Percentiles rank a stretch among this genome's conserved stretches.
phyloP scores from a whole-genome alignment of 2,888 invertebrate species.

The Acronicta alni region DNA sequence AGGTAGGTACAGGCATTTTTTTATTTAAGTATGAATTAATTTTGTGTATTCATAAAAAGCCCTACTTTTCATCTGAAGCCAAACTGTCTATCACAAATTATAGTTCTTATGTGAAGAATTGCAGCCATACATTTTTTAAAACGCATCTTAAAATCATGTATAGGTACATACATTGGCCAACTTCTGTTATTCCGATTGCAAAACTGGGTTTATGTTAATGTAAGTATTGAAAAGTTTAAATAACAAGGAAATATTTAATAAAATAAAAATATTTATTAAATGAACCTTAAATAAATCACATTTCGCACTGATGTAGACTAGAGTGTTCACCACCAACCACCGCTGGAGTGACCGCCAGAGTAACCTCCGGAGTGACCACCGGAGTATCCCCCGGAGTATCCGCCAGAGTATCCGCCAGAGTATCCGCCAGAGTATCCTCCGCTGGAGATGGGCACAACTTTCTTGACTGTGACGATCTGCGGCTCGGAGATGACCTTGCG shows the following conservation, averaged over 20 bases:
- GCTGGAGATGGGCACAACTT: constrained; percentile 60
- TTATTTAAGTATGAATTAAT: too few relatives aligned
- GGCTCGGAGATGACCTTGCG: constrained; percentile 72
- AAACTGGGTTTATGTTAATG: too few relatives aligned
- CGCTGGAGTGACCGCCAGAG: constrained; percentile 29
- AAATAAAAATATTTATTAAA: constrained; percentile 20
- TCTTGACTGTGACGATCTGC: constrained; percentile 71
- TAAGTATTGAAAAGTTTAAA: too few relatives aligned
- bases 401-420: constrained; percentile 22
- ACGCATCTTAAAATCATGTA: too few relatives aligned
- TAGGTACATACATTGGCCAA: too few relatives aligned
- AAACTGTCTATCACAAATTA: too few relatives aligned
- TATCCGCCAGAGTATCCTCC: constrained; percentile 34
- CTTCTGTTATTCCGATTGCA: too few relatives aligned
- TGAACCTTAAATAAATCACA: constrained; percentile 27
- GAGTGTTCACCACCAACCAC: constrained; percentile 54
- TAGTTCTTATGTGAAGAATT: too few relatives aligned
- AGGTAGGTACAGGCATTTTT: too few relatives aligned
- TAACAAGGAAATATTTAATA: neutral
- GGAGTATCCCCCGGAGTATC: constrained; percentile 30
- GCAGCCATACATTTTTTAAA: too few relatives aligned
- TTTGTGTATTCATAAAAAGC: too few relatives aligned
- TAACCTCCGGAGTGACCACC: constrained; percentile 32
- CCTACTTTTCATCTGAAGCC: too few relatives aligned
- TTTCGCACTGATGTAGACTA: constrained; percentile 18